A percentile compares a stretch with the other conserved stretches of the same genome.
Evolutionary conservation across 2,113 vertebrate genomes (phyloP).

Genomic region (Barnardius zonarius): DNA sequence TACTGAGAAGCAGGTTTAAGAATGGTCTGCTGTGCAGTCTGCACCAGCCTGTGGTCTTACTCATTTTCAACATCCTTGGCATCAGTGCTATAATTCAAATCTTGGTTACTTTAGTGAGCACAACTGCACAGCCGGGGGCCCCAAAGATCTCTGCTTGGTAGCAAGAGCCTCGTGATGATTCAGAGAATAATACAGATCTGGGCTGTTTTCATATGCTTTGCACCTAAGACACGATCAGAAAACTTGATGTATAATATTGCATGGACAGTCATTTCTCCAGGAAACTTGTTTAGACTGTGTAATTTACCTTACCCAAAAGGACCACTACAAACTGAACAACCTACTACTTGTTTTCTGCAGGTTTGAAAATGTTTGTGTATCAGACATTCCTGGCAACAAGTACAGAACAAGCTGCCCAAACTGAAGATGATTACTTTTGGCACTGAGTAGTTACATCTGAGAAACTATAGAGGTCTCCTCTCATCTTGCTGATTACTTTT

Average conservation of each 20-base stretch:
- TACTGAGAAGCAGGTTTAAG: not conserved
- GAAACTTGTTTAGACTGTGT: not conserved
- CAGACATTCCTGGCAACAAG: not conserved
- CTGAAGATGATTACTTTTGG: not conserved
- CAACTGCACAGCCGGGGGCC: not conserved
- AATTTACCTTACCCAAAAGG: not conserved
- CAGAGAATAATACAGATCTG: fast-evolving
- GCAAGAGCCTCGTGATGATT: not conserved
- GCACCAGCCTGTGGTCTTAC: not conserved
- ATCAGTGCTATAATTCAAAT: not conserved
- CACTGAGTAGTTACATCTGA: not conserved
- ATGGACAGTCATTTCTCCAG: not conserved
- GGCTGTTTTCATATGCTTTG: not conserved
- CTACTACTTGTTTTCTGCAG: not conserved
- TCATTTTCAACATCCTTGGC: not conserved
- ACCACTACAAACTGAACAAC: not conserved
- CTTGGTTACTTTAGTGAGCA: not conserved
- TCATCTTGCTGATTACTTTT: not conserved
- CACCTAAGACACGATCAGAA: not conserved
- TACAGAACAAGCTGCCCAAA: not conserved
- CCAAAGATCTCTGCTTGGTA: not conserved
- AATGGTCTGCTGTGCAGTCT: not conserved
- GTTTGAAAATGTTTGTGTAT: not conserved
- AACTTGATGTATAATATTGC: not conserved
- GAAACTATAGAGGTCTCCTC: not conserved